Base-by-base conservation (phyloP, 2,113 vertebrate species). In the Platichthys stellatus region DNA sequence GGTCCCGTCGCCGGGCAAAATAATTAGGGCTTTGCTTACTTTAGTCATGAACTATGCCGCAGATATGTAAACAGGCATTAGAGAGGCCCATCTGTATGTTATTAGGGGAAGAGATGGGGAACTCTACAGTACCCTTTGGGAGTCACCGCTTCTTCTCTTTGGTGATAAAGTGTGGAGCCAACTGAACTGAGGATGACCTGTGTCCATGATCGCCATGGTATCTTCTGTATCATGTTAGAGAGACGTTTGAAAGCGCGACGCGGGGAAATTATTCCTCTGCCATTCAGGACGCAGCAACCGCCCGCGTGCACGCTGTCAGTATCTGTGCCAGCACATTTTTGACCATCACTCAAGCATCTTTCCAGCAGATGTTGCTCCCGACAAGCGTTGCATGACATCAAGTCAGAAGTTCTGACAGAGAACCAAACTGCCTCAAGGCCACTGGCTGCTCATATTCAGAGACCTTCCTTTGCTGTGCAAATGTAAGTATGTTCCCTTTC, bases 1-100 rank as follows among this genome's bases (percentile, higher is more conserved):
- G 91, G 91, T 94, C 89, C 86, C 88, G 88, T 92, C 83, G 89
- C 90, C 85, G 92, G 73, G 90, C 92, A 93, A 93, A 95, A 94
- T 93, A 93, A 94, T 94, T 93, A 94, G 88, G 78, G 83, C 87
- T 91, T 93, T 94, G 93, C 90, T 94, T 93, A 94, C 90, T 92
- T 91, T 92, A 93, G 89, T 89, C 87, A 88, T 90, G 90, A 94
- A 93, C 91, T 93, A 93, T 91, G 92, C 92, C 80, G 83, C 85
- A 92, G 90, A 94, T 92, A 91, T 92, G 91, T 95, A 94, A 94
- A 94, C 93, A 92, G 88, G 90, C 90, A 90, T 92, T 89, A 90
- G 86, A 83, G 78, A 81, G 86, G 81, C 85, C 90, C 92, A 94
- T 93, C 89, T 94, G 93, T 90, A 93, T 87, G 86, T 92, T 91